Conservation (phyloP, 1,140 invertebrate genomes). For the Gryon sp. region DNA sequence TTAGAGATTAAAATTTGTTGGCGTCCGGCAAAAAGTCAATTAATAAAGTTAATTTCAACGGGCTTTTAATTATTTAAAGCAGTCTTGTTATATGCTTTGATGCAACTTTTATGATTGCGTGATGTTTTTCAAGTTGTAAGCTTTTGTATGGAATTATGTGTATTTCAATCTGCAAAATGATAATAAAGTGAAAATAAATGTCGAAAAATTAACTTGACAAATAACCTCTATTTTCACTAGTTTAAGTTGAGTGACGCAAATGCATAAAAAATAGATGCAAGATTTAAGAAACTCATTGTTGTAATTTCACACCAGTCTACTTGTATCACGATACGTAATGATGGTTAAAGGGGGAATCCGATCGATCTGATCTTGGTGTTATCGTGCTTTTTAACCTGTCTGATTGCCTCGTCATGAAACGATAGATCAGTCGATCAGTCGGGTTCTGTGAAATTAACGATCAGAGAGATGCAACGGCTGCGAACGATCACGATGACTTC, state of each 20-base stretch:
- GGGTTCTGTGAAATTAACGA: slow-evolving; percentile 50
- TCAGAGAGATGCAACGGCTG: slow-evolving; percentile 38
- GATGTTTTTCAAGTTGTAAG: too few relatives aligned
- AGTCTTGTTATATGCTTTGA: too few relatives aligned
- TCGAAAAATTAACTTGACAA: too few relatives aligned
- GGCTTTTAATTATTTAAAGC: too few relatives aligned
- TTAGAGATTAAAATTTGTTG: too few relatives aligned
- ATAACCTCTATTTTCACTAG: slow-evolving; percentile 8
- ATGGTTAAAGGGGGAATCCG: slow-evolving; percentile 40
- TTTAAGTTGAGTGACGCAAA: too few relatives aligned
- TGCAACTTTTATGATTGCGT: too few relatives aligned
- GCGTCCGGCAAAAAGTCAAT: too few relatives aligned
- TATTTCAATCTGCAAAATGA: too few relatives aligned
- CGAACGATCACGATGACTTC: slow-evolving; percentile 45
- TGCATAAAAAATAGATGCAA: slow-evolving; percentile 24
- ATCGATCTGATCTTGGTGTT: slow-evolving; percentile 57
- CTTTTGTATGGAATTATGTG: too few relatives aligned
- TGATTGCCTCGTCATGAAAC: slow-evolving; percentile 60
- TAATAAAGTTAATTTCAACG: too few relatives aligned
- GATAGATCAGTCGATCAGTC: slow-evolving; percentile 59
- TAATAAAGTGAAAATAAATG: too few relatives aligned
- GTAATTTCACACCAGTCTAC: slow-evolving; percentile 59
- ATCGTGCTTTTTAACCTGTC: slow-evolving; percentile 62
- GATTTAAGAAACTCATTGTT: slow-evolving; percentile 53
- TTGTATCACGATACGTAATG: slow-evolving; percentile 57